Evolutionary conservation across 1,140 invertebrate species (phyloP).

Genomic region (Tetragonula clypearis): DNA sequence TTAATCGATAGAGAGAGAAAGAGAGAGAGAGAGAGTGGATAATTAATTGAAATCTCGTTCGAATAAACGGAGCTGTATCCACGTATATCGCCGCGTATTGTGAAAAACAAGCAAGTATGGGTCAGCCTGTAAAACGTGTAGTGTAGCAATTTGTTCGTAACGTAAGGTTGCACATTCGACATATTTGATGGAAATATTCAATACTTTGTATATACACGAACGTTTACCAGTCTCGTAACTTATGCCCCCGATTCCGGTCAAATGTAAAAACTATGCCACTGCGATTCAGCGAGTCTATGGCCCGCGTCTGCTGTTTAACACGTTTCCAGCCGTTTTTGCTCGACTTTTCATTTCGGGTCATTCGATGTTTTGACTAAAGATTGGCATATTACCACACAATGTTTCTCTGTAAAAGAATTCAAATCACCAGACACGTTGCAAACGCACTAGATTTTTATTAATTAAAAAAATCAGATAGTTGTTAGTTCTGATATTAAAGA

Average conservation of each 20-base stretch:
- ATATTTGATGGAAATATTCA: slow-evolving; percentile 21
- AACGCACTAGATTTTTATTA: no score
- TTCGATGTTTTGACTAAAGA: no score
- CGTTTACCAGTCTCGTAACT: background rate
- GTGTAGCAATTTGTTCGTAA: background rate
- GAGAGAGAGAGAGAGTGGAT: no score
- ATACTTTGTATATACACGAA: background rate
- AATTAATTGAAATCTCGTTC: no score
- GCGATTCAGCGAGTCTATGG: slow-evolving; percentile 33
- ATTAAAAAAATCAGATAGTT: no score
- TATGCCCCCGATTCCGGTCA: slow-evolving; percentile 35
- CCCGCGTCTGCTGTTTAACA: slow-evolving; percentile 33
- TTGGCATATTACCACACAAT: no score
- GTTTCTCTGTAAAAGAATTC: no score
- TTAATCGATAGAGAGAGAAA: background rate
- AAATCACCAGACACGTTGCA: no score
- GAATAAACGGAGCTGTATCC: background rate
- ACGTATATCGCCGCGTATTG: no score
- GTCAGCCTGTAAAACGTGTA: background rate
- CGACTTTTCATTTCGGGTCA: no score
- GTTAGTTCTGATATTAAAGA: no score
- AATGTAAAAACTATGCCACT: slow-evolving; percentile 46
- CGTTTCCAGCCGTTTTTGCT: no score
- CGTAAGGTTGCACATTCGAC: background rate
- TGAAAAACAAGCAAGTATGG: background rate